A percentile compares a stretch with the other conserved stretches of the same genome.
These are phyloP conservation scores for western clawed frog (Xenopus tropicalis) DNA, from an alignment of 2,113 vertebrate species.

Conservation along the genomic window UCB_Xtro_10.0 CM004448.2:56619501-56620000, in stretches of 20 bases:
- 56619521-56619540: constrained; percentile 47
- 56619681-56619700: neutral
- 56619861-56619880: too few species aligned
- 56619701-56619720: neutral
- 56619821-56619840: too few species aligned
- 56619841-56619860: too few species aligned
- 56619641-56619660: neutral
- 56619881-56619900: too few species aligned
- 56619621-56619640: constrained; percentile 6
- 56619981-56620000: too few species aligned
- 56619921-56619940: too few species aligned
- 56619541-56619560: constrained; percentile 44
- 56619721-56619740: neutral
- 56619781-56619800: too few species aligned
- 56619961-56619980: too few species aligned
- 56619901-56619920: too few species aligned
- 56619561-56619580: constrained; percentile 53
- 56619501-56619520: constrained; percentile 39
- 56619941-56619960: too few species aligned
- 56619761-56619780: too few species aligned
- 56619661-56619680: constrained; percentile 10
- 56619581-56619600: constrained; percentile 4
- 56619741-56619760: neutral
- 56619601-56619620: constrained; percentile 22
- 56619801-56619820: too few species aligned